A percentile compares a stretch with the other conserved stretches of the same genome.
Conservation (phyloP, 2,888 invertebrate genomes). For the Lomographa bimaculata region DNA sequence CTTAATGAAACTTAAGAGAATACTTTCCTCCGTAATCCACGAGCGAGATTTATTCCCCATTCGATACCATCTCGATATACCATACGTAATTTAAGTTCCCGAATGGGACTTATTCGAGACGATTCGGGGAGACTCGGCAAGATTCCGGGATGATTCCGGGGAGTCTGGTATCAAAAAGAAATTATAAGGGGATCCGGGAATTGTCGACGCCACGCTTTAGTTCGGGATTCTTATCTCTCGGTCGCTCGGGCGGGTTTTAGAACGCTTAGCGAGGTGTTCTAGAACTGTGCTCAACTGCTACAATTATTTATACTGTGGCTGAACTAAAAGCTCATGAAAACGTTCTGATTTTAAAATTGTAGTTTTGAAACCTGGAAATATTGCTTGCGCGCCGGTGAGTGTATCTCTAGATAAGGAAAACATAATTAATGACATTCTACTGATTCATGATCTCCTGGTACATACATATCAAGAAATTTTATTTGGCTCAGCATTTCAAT, state of each 20-base stretch:
- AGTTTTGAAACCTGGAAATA: too few relatives aligned
- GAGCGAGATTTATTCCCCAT: slow-evolving; percentile 68
- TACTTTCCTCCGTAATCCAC: slow-evolving; percentile 71
- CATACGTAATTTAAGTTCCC: slow-evolving; percentile 78
- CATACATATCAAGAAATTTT: too few relatives aligned
- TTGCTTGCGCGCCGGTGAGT: too few relatives aligned
- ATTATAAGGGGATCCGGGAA: slow-evolving; percentile 64
- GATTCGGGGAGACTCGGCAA: slow-evolving; percentile 12
- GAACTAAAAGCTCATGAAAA: too few relatives aligned
- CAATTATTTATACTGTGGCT: too few relatives aligned
- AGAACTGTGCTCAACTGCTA: too few relatives aligned
- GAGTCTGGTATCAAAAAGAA: slow-evolving; percentile 71
- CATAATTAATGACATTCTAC: too few relatives aligned
- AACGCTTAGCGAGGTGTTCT: background rate
- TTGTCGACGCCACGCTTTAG: slow-evolving; percentile 42
- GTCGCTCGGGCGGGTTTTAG: slow-evolving; percentile 1
- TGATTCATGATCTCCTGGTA: too few relatives aligned
- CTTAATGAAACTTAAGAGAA: slow-evolving; percentile 82
- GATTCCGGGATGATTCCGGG: slow-evolving; percentile 4
- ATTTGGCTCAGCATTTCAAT: too few relatives aligned
- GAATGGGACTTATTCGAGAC: slow-evolving; percentile 56
- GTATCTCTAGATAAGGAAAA: too few relatives aligned
- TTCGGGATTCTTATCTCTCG: slow-evolving; percentile 13
- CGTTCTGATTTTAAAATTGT: too few relatives aligned
- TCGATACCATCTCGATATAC: slow-evolving; percentile 73